These are phyloP conservation scores for Cydia fagiglandana DNA, from an alignment of 1,140 invertebrate species.

Conservation along the genomic window DNA sequence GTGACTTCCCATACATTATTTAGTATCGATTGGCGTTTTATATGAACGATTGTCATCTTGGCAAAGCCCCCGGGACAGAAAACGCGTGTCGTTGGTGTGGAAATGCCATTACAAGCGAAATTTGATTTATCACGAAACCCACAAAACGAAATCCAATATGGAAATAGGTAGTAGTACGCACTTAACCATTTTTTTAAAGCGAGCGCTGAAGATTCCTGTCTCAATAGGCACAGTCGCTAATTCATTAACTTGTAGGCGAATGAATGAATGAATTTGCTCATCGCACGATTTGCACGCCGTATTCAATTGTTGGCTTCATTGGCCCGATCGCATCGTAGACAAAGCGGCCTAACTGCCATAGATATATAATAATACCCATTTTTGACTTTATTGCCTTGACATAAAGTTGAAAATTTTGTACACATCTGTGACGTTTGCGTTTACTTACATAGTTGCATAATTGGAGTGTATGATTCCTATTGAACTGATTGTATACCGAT, in stretches of 20 bases:
- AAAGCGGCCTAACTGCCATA: neutral
- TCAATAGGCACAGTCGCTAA: neutral
- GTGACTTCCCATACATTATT: too few relatives aligned
- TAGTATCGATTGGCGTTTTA: too few relatives aligned
- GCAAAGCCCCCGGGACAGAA: too few relatives aligned
- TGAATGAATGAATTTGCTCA: conserved; percentile 3
- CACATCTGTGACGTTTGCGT: too few relatives aligned
- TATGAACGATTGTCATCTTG: too few relatives aligned
- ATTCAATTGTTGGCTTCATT: conserved; percentile 11
- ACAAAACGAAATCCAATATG: too few relatives aligned
- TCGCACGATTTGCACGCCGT: neutral
- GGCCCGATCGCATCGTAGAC: neutral
- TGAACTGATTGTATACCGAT: neutral
- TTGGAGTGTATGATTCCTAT: neutral
- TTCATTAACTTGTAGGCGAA: neutral
- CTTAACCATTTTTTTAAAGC: neutral
- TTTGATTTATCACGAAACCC: too few relatives aligned
- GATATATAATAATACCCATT: neutral
- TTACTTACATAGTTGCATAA: conserved; percentile 22
- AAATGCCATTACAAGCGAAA: too few relatives aligned
- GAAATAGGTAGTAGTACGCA: too few relatives aligned
- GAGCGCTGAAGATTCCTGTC: neutral
- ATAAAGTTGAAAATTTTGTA: neutral
- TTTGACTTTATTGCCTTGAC: neutral
- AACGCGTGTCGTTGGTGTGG: too few relatives aligned